Percentiles rank a stretch among this genome's conserved stretches.
These are phyloP conservation scores for Oryzias javanicus DNA, from an alignment of 2,113 vertebrate genomes.

Conservation along the genomic window DNA sequence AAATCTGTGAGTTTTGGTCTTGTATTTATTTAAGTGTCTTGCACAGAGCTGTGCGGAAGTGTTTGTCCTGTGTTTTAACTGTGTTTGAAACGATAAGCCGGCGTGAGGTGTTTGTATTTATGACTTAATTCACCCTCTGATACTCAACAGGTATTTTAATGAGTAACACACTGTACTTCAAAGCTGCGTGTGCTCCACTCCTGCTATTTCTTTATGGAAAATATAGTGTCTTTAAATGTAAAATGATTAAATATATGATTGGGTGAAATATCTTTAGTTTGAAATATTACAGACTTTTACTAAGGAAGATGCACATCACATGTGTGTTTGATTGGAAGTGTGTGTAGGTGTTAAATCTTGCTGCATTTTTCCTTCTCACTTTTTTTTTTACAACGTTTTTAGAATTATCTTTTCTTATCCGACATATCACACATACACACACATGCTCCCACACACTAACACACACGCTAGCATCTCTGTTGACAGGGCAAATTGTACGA, in stretches of 20 bases:
- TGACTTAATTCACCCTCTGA: constrained; percentile 66
- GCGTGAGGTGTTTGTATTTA: constrained; percentile 56
- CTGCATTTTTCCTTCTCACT: constrained; percentile 48
- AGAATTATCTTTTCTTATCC: constrained; percentile 62
- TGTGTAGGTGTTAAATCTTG: constrained; percentile 64
- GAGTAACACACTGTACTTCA: constrained; percentile 55
- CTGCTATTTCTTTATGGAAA: constrained; percentile 22
- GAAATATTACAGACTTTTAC: constrained; percentile 36
- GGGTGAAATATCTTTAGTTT: constrained; percentile 46
- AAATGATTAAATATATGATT: neutral
- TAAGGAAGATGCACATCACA: constrained; percentile 32
- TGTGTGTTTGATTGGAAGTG: constrained; percentile 37
- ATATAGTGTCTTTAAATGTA: constrained; percentile 2
- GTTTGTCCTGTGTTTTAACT: constrained; percentile 30
- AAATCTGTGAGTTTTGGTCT: no score
- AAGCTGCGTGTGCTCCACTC: constrained; percentile 5
- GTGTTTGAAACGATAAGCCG: constrained; percentile 40
- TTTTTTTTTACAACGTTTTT: constrained; percentile 61
- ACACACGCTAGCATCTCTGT: constrained; percentile 63
- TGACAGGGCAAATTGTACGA: constrained; percentile 78
- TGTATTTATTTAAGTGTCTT: no score
- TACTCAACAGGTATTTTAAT: constrained; percentile 70
- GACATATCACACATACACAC: constrained; percentile 35
- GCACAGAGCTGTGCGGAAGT: neutral
- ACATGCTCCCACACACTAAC: constrained; percentile 29